These are phyloP conservation scores for Pegea sp. DNA, from an alignment of 23 tunicate species.

Conservation along the genomic window DNA sequence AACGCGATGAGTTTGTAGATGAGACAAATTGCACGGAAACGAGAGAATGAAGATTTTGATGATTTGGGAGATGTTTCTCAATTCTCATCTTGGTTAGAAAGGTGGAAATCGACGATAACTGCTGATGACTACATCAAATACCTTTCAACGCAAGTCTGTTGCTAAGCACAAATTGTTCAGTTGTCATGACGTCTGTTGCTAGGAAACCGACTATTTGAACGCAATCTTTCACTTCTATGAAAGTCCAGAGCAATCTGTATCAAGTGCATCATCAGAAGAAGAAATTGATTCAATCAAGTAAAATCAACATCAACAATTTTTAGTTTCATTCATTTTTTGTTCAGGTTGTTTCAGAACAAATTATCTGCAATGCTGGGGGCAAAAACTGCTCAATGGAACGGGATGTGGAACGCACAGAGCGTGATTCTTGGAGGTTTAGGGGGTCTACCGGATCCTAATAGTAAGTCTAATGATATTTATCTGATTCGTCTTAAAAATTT, in stretches of 20 bases:
- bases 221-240: conserved; percentile 70
- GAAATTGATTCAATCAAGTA: no score
- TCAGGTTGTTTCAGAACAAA: no score
- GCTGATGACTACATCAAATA: conserved; percentile 82
- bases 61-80: no score
- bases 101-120: conserved; percentile 82
- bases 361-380: not conserved
- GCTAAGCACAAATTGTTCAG: no score
- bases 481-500: no score
- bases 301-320: not conserved
- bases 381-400: conserved; percentile 1
- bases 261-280: not conserved
- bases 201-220: conserved; percentile 81
- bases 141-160: conserved; percentile 80
- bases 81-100: conserved; percentile 77
- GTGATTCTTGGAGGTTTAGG: conserved; percentile 73
- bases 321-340: not conserved
- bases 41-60: no score
- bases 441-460: conserved; percentile 36
- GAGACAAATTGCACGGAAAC: no score
- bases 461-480: no score
- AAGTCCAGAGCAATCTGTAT: not conserved
- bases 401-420: conserved; percentile 60
- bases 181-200: no score
- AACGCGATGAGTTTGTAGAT: no score